Evolutionary conservation across 2,888 invertebrate species (phyloP).

Genomic region (Bombylius major): DNA sequence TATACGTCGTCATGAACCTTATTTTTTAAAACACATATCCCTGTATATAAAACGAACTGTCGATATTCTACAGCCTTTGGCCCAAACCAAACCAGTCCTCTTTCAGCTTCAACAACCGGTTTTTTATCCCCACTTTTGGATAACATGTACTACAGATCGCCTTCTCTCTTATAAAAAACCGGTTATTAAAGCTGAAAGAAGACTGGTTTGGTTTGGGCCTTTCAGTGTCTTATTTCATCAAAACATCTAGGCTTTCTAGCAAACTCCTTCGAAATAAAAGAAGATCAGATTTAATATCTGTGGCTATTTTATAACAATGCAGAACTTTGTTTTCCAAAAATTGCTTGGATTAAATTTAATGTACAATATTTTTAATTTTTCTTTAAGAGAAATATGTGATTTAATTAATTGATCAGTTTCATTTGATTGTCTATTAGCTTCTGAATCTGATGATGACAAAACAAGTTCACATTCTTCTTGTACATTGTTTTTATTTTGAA

Average conservation of each 20-base stretch:
- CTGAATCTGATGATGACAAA: no score
- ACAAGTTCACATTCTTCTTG: not conserved
- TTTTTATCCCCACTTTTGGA: no score
- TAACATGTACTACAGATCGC: no score
- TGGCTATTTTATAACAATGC: not conserved
- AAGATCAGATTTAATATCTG: not conserved
- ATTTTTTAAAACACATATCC: constrained; percentile 5
- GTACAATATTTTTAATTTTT: not conserved
- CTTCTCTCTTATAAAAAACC: no score
- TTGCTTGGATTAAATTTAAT: not conserved
- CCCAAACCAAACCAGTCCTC: no score
- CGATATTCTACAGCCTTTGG: constrained; percentile 9
- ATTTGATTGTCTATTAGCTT: no score
- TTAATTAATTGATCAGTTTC: no score
- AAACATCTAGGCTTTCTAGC: constrained; percentile 11
- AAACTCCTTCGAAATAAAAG: constrained; percentile 4
- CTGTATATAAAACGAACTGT: constrained; percentile 11
- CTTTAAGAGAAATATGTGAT: not conserved
- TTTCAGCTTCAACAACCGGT: no score
- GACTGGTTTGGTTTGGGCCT: no score
- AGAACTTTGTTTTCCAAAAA: not conserved
- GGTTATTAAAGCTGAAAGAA: no score
- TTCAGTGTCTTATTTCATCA: constrained; percentile 13
- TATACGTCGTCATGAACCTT: constrained; percentile 11
- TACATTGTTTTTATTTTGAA: not conserved